Evolutionary conservation across 92 coral and sea anemone species (phyloP).

Genomic region (Heliopora coerulea): DNA sequence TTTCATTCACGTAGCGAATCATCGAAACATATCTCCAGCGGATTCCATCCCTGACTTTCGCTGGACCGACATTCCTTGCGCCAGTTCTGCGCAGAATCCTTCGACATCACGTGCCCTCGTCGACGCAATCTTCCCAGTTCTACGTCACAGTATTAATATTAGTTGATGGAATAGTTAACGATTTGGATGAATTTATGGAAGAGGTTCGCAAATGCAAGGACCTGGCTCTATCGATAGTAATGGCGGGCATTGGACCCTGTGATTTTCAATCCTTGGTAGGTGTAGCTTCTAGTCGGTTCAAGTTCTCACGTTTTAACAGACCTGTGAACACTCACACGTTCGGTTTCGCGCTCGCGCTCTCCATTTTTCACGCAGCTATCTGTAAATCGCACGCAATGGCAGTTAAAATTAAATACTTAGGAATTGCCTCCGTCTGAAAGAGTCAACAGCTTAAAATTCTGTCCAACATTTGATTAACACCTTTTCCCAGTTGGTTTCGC

Average conservation of each 20-base stretch:
- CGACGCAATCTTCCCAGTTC: conserved; percentile 67
- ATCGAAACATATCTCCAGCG: conserved; percentile 63
- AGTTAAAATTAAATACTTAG: no score
- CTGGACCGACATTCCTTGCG: conserved; percentile 93
- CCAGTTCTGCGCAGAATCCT: conserved; percentile 80
- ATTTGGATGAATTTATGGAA: conserved; percentile 64
- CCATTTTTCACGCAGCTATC: no score
- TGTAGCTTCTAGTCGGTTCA: no score
- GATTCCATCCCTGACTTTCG: conserved; percentile 62
- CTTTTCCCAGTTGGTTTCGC: no score
- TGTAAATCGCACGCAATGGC: no score
- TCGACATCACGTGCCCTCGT: conserved; percentile 67
- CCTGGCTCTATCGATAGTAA: conserved; percentile 80
- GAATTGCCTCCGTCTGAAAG: no score
- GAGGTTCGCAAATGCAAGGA: conserved; percentile 51
- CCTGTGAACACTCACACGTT: no score
- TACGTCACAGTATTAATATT: conserved; percentile 79
- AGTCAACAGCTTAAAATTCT: no score
- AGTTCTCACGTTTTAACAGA: no score
- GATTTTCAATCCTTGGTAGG: conserved; percentile 88
- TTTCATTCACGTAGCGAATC: conserved; percentile 45
- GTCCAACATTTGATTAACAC: no score
- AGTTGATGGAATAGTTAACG: conserved; percentile 88
- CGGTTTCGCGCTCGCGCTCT: no score
- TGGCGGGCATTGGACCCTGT: conserved; percentile 91